phyloP scores from a whole-genome alignment of 2,888 invertebrate species.

The Trachelus tabidus region DNA sequence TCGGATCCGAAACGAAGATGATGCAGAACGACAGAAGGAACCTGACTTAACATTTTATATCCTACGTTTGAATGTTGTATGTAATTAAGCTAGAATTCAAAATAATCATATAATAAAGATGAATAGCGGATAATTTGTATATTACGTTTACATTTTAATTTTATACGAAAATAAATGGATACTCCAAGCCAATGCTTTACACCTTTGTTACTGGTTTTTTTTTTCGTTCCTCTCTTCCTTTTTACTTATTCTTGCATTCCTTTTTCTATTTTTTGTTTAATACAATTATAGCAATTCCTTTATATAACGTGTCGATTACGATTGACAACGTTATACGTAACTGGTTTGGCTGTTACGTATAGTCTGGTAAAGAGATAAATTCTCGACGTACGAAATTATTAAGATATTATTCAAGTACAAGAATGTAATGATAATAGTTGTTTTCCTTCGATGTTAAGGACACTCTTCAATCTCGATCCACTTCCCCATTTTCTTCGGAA shows the following conservation, averaged over 20 bases:
- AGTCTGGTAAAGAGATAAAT: not conserved
- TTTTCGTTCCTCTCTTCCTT: not conserved
- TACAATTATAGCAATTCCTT: not conserved
- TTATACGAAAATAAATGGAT: conserved; percentile 53
- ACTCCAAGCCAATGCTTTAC: conserved; percentile 10
- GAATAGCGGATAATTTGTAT: conserved; percentile 61
- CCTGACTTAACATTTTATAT: conserved; percentile 64
- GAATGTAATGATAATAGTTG: not conserved
- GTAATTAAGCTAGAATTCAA: conserved; percentile 61
- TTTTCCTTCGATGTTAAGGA: not conserved
- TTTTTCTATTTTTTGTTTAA: not conserved
- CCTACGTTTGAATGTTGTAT: conserved; percentile 64
- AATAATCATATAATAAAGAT: conserved; percentile 47
- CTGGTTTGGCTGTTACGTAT: not conserved
- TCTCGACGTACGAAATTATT: not conserved
- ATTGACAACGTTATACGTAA: not conserved
- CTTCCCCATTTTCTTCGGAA: not conserved
- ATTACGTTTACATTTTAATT: conserved; percentile 58
- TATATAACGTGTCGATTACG: not conserved
- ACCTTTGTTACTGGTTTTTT: not conserved
- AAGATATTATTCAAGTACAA: not conserved
- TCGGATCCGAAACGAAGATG: conserved; percentile 65
- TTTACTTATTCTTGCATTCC: not conserved
- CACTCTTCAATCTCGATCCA: not conserved
- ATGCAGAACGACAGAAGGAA: conserved; percentile 55